Evolutionary conservation across 2,797 vertebrate genomes (phyloP), one percentile per base, ranked within the genome.

Genomic region (Sebastes minor): DNA sequence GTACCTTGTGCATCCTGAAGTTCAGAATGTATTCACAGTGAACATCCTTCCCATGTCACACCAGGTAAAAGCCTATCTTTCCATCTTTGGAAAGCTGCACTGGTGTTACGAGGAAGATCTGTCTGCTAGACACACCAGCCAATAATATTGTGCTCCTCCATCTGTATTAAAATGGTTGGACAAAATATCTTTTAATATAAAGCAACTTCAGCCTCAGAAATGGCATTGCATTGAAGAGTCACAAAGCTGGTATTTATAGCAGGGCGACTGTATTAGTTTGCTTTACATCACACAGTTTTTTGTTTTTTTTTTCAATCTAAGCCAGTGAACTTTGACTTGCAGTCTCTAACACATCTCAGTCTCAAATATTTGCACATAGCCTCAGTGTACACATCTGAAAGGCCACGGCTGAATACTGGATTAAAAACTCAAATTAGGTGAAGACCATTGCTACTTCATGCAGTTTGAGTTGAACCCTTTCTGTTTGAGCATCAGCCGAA

Each of bases 321-420:
- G 25, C n/a, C 62, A 60, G 35, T 65, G 27, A 72, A 70, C 42
- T 73, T 79, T 74, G 35, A 87, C 32, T 77, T 68, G 67, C 64
- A 63, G 56, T 82, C 83, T 80, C 38, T 25, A 66, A 72, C 70
- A 85, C 23, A 83, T 81, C 71, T 80, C 55, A 59, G 23, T 14
- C 53, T 84, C 76, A 85, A 77, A 86, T 73, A 83, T 84, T 87
- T 88, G 46, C 70, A 77, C 66, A 78, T 20, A 42, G 71, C 71
- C 53, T 4, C 53, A 22, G 55, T 80, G 53, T 69, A 87, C 61
- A 82, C 38, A 82, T 75, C 61, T 35, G n/a, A 84, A 80, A 87
- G 62, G 72, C 77, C 65, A 70, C 18, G 28, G 64, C 76, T 76
- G 81, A 80, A 81, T 76, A 55, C 49, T 22, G 27, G 22, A 81